Base-by-base conservation (phyloP, 2,797 vertebrate species). In the Otus scops region DNA sequence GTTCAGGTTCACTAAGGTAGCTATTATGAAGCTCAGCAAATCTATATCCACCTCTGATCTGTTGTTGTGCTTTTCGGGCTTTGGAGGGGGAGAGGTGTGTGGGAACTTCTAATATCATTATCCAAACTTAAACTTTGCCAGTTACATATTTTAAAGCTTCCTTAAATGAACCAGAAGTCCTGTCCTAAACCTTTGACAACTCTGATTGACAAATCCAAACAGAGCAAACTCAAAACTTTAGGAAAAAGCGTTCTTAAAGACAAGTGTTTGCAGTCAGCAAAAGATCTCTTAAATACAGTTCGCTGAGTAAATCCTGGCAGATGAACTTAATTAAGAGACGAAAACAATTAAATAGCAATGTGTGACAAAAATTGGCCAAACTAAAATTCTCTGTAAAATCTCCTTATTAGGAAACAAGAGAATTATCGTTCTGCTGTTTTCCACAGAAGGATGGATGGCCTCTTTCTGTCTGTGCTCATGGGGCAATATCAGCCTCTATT, bases 341-440 rank as follows among this genome's bases (percentile, higher is more conserved):
- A 95, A 96, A 95, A 71, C 94, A 96, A 95, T 94, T 93, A 95
- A 91, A 85, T 45, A 88, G 71, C 38, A 80, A 80, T 92, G 61
- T 71, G 92, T 6, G 18, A 91, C 88, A 95, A 89, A 92, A 92
- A 96, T 48, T 94, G 92, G 86, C 93, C 85, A 30, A 89, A 68
- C 47, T 80, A 39, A 85, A 96, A 74, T 85, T 91, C 74, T 79
- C 81, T 85, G 60, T 83, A 70, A 87, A 91, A 94, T 79, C 64
- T 93, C 94, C 96, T 95, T 96, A 92, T 96, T 95, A 95, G 92
- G 95, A 75, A 95, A 89, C 14, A 85, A 86, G 27, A 88, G 34
- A 88, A 91, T 93, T 92, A 85, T 67, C 32, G 0, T 64, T 95
- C 73, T 95, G 83, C 64, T 96, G 71, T 83, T 91, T 94, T 93